phyloP scores from a whole-genome alignment of 2,113 vertebrate species.

The Dascyllus trimaculatus region DNA sequence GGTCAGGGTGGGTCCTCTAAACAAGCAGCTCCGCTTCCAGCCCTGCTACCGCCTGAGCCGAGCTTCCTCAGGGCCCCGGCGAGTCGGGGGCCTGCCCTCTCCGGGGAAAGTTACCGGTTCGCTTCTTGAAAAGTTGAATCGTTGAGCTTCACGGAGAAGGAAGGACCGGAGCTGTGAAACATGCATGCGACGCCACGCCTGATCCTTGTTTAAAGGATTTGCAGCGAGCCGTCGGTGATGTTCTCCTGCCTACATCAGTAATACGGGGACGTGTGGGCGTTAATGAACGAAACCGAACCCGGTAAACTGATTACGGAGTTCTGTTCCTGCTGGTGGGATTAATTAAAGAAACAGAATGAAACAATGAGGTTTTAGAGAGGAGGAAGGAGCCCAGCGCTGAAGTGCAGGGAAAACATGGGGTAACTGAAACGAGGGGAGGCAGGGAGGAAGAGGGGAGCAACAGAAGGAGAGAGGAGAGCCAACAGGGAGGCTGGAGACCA shows the following conservation, averaged over 20 bases:
- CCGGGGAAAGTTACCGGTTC: conserved; percentile 18
- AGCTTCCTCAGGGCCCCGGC: conserved; percentile 45
- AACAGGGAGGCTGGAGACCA: not conserved
- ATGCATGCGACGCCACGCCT: too few species aligned
- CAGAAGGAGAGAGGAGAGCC: conserved; percentile 1
- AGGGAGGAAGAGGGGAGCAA: not conserved
- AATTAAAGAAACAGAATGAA: conserved; percentile 35
- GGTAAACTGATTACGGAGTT: conserved; percentile 25
- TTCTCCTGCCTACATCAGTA: conserved; percentile 1
- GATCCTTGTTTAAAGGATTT: not conserved
- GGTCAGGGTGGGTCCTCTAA: conserved; percentile 80
- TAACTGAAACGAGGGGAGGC: not conserved
- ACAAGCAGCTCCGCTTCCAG: conserved; percentile 73
- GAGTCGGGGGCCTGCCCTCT: conserved; percentile 3
- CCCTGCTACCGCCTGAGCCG: conserved; percentile 30
- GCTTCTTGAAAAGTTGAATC: conserved; percentile 1
- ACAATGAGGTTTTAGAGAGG: conserved; percentile 26
- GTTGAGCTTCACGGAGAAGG: not conserved
- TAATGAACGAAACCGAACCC: conserved; percentile 27
- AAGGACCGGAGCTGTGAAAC: conserved; percentile 1
- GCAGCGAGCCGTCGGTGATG: not conserved
- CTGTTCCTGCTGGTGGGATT: conserved; percentile 37
- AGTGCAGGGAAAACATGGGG: not conserved
- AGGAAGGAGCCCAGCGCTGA: not conserved
- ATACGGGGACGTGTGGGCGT: conserved; percentile 7